These are phyloP conservation scores for Deilephila porcellus DNA, from an alignment of 2,888 invertebrate species.

Conservation along the genomic window DNA sequence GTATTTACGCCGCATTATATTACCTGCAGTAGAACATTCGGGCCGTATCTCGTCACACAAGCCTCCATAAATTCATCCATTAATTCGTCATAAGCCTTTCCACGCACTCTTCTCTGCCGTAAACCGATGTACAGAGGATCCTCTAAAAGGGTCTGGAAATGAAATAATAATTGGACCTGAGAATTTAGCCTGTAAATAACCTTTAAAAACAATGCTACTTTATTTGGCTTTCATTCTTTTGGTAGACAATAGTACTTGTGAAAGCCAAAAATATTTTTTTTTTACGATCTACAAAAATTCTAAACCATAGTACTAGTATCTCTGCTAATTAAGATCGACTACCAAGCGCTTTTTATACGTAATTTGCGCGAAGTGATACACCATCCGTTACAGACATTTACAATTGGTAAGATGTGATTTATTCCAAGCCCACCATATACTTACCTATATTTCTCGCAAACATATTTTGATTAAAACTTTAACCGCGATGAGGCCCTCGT, in stretches of 20 bases:
- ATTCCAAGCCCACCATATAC: no score
- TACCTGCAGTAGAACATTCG: conserved; percentile 89
- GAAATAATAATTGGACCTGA: conserved; percentile 25
- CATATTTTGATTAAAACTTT: no score
- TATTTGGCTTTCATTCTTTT: background rate
- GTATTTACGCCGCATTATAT: background rate
- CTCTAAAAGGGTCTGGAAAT: conserved; percentile 87
- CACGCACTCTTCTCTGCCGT: conserved; percentile 91
- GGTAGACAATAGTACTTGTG: background rate
- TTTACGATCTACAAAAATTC: no score
- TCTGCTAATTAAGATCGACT: no score
- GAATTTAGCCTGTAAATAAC: background rate
- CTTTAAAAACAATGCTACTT: background rate
- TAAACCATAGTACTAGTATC: no score
- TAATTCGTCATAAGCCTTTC: conserved; percentile 92
- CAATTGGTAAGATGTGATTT: no score
- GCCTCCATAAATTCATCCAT: conserved; percentile 98
- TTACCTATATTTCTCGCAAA: no score
- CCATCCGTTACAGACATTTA: no score
- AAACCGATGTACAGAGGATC: conserved; percentile 97
- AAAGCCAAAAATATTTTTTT: no score
- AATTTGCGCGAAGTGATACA: no score
- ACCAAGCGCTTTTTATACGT: no score
- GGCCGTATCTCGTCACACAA: conserved; percentile 90
- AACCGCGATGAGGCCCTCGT: no score